phyloP scores from a whole-genome alignment of 2,113 vertebrate species.

The Eudyptes chrysolophus region DNA sequence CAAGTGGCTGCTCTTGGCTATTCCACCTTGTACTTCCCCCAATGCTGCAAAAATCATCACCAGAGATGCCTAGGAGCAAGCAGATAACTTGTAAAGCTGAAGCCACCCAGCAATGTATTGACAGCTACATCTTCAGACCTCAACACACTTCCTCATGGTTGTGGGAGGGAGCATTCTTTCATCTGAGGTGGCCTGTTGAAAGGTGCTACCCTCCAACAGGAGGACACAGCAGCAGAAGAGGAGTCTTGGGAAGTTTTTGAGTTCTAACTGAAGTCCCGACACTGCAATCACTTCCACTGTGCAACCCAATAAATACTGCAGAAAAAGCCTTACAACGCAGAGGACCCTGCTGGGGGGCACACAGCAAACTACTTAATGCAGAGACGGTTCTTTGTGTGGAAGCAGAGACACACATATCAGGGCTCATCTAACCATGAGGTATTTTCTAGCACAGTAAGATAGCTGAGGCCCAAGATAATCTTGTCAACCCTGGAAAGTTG shows the following conservation, averaged over 20 bases:
- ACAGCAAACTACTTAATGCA: not conserved
- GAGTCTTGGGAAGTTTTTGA: not conserved
- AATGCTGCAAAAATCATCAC: not conserved
- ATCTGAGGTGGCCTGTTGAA: not conserved
- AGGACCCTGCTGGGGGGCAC: not conserved
- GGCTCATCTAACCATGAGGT: not conserved
- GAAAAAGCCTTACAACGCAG: not conserved
- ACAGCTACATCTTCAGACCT: not conserved
- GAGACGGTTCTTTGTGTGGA: not conserved
- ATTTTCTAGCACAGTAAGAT: not conserved
- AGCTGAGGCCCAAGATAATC: not conserved
- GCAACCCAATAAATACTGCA: not conserved
- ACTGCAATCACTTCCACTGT: not conserved
- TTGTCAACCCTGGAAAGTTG: not conserved
- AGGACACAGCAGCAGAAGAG: not conserved
- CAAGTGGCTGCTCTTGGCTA: not conserved
- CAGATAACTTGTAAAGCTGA: not conserved
- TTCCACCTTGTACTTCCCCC: not conserved
- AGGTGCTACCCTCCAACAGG: not conserved
- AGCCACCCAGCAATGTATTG: not conserved
- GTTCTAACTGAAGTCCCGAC: not conserved
- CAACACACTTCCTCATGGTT: not conserved
- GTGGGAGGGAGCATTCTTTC: not conserved
- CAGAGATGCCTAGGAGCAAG: not conserved
- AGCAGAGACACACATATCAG: not conserved